Conservation (phyloP, 2,888 invertebrate genomes). For the Drosophila cyrtoloma region DNA sequence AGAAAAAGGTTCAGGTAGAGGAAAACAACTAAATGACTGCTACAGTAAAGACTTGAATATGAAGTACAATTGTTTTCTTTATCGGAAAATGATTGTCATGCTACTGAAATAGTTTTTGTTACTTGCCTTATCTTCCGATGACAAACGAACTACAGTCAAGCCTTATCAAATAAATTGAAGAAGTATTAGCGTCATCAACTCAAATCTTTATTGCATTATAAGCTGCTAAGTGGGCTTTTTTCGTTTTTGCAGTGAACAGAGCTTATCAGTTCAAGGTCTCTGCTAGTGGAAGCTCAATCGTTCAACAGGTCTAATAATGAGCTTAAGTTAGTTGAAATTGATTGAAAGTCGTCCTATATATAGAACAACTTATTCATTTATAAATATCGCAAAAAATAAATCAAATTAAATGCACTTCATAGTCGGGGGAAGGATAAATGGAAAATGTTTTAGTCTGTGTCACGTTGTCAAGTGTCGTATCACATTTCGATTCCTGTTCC, state of each 20-base stretch:
- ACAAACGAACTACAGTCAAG: not conserved
- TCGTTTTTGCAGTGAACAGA: not conserved
- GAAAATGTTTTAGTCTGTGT: not conserved
- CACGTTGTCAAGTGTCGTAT: not conserved
- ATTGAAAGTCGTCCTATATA: not conserved
- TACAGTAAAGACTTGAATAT: conserved; percentile 27
- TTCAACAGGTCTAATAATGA: not conserved
- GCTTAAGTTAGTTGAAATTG: not conserved
- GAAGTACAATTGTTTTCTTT: conserved; percentile 11
- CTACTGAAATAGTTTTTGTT: conserved; percentile 4
- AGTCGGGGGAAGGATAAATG: not conserved
- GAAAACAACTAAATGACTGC: not conserved
- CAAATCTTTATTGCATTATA: not conserved
- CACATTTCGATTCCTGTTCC: not conserved
- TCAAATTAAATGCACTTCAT: not conserved
- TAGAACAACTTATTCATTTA: not conserved
- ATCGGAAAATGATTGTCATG: conserved; percentile 13
- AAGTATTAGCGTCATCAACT: not conserved
- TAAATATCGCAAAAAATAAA: not conserved
- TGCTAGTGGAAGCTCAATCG: not conserved
- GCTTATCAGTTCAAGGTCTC: not conserved
- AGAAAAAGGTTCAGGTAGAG: not conserved
- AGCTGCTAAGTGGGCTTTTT: not conserved
- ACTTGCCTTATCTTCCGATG: conserved; percentile 25
- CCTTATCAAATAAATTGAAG: not conserved